These are phyloP conservation scores for Huso huso DNA, from an alignment of 2,797 vertebrate species.

Conservation along the genomic window DNA sequence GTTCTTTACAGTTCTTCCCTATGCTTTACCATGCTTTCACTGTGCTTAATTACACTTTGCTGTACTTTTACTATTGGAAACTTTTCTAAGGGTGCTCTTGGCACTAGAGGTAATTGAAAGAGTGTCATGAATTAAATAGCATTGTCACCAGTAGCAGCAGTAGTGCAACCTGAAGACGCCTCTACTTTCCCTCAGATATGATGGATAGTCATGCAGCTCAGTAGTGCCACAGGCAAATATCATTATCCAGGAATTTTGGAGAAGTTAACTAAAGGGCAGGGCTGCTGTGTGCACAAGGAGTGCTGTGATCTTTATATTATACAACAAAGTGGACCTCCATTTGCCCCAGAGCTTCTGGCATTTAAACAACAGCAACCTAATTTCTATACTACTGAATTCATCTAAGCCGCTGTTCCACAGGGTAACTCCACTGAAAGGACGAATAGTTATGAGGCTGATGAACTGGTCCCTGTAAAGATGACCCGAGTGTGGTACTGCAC, in stretches of 20 bases:
- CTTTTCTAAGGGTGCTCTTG: neutral
- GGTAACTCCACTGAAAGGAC: slow-evolving; percentile 8
- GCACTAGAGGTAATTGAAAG: neutral
- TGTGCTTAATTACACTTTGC: no score
- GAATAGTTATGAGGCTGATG: neutral
- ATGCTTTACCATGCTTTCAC: no score
- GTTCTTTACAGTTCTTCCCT: no score
- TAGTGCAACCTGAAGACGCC: neutral
- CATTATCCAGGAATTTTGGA: neutral
- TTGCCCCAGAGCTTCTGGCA: neutral
- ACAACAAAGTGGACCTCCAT: neutral
- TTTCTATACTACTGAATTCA: neutral
- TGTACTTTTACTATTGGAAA: no score
- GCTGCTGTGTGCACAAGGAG: neutral
- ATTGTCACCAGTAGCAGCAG: neutral
- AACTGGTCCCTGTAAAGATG: slow-evolving; percentile 11
- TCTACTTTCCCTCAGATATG: neutral
- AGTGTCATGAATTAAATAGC: neutral
- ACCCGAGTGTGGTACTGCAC: no score
- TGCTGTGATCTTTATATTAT: neutral
- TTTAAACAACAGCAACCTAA: slow-evolving; percentile 3
- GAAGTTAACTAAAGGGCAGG: neutral
- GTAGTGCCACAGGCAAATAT: neutral
- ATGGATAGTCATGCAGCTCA: neutral
- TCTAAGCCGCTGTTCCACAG: slow-evolving; percentile 2